phyloP scores from a whole-genome alignment of 2,888 invertebrate species.

The Abrostola tripartita region DNA sequence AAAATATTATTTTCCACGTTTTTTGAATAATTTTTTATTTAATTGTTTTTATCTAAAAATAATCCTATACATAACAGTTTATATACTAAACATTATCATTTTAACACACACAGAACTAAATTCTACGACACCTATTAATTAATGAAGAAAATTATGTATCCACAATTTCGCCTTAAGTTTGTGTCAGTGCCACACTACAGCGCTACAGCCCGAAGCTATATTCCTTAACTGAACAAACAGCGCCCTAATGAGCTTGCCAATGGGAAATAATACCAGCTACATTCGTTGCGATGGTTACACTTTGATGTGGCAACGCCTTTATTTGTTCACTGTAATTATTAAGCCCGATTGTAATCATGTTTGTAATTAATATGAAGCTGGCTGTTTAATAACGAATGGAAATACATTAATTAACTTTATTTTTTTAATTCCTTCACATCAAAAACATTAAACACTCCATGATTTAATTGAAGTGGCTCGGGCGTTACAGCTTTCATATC shows the following conservation, averaged over 20 bases:
- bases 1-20: no score
- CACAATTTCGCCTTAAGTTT: constrained; percentile 26
- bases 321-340: constrained; percentile 41
- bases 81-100: neutral
- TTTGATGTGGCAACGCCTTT: constrained; percentile 48
- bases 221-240: constrained; percentile 70
- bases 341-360: constrained; percentile 29
- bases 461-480: neutral
- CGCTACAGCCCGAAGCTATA: constrained; percentile 61
- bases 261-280: constrained; percentile 62
- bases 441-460: no score
- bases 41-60: no score
- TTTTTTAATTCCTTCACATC: neutral
- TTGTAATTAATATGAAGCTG: constrained; percentile 28
- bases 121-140: neutral
- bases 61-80: no score
- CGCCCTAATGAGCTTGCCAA: constrained; percentile 66
- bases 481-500: no score
- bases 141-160: no score
- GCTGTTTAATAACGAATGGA: neutral
- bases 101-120: neutral
- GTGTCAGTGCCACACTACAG: constrained; percentile 42
- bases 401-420: neutral
- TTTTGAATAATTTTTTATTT: no score
- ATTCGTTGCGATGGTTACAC: constrained; percentile 35